Base-by-base conservation (phyloP, 2,888 invertebrate genomes). In the Acanthosepion pharaonis region DNA sequence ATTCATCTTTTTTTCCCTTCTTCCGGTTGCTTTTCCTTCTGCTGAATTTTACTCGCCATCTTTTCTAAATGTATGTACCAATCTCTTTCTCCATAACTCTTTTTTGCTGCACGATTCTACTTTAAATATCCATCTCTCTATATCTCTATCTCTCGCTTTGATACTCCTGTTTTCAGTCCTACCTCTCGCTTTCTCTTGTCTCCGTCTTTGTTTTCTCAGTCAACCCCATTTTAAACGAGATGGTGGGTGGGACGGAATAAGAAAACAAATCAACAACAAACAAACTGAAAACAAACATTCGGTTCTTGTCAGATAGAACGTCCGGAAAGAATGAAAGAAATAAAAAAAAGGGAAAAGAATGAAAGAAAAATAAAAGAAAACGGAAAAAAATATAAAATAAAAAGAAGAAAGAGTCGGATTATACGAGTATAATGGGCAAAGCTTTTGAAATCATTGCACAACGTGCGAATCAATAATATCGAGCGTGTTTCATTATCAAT, bases 401-500 rank as follows among this genome's bases (percentile, higher is more conserved):
- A 11, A 11, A 78, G n/a, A 78, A 78, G 78, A 78, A 78, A 78
- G 78, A 48, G 91, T 94, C 91, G 94, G 94, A 95, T 95, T 95
- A 94, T 95, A 91, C 64, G 55, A 91, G 91, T 94, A 95, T 95
- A 95, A 95, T 94, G 92, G 94, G 92, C 94, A 93, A 92, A 93
- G 95, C 95, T 94, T 94, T n/a, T 94, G 92, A 94, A 94, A 94
- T 94, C 94, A 95, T 94, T 94, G 94, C 94, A 94, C 94, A 95
- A 94, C 94, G 94, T 94, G 94, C 93, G 42, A 53, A 53, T 94
- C 94, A 95, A 95, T 94, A 94, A 94, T 94, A 91, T 55, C 59
- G 94, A 64, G 92, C 94, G 94, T 95, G 93, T 95, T 95, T 94
- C 94, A 95, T 95, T 94, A 94, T 94, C 94, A 94, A 94, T 94